Conservation (phyloP, 2,113 vertebrate species). For the Syrmaticus mikado region DNA sequence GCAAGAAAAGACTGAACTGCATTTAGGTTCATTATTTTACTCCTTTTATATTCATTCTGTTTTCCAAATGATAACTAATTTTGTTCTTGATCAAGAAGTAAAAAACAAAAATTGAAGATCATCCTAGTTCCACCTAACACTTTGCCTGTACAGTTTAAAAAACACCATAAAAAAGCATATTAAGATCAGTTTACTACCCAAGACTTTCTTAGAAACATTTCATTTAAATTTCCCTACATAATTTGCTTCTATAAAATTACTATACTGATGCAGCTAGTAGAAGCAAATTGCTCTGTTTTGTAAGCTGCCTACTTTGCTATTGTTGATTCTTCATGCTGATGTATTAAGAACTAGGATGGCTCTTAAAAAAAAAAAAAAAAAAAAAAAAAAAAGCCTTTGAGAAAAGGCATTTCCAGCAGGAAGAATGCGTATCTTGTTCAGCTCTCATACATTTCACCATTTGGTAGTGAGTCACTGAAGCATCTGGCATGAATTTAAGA, state of each 20-base stretch:
- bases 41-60: not conserved
- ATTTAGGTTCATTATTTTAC: not conserved
- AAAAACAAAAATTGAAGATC: not conserved
- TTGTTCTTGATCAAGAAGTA: not conserved
- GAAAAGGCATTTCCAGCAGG: conserved; percentile 18
- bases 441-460: not conserved
- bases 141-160: not conserved
- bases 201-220: not conserved
- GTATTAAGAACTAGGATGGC: not conserved
- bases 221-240: not conserved
- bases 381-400: not conserved
- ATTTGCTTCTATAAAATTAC: not conserved
- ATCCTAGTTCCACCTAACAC: not conserved
- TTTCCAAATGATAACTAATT: not conserved
- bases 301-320: not conserved
- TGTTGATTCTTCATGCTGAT: not conserved
- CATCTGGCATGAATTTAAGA: conserved; percentile 45
- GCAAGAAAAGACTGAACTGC: not conserved
- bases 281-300: not conserved
- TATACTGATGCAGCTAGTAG: not conserved
- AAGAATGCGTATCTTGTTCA: conserved; percentile 27
- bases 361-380: not conserved
- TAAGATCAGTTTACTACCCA: not conserved
- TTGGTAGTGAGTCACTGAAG: conserved; percentile 54
- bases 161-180: fast-evolving